Conservation (phyloP, 2,113 vertebrate species). For the Myiagra hebetior region DNA sequence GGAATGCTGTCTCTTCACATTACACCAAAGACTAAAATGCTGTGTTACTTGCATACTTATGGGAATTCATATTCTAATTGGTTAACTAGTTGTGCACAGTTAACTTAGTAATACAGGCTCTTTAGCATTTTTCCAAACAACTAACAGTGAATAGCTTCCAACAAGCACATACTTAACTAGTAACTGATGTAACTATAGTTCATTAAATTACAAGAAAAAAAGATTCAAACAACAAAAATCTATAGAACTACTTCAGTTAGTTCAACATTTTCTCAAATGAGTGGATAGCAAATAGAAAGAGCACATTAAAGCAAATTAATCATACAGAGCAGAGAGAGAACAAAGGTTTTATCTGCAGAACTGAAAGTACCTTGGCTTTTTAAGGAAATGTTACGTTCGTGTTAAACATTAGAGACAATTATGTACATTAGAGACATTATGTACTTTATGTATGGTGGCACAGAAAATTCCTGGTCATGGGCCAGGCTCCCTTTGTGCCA, state of each 20-base stretch:
- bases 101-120: not conserved
- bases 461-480: not conserved
- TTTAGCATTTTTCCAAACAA: not conserved
- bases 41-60: not conserved
- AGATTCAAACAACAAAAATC: not conserved
- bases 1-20: not conserved
- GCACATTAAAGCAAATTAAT: not conserved
- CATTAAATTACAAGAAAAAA: not conserved
- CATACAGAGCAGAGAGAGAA: not conserved
- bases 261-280: not conserved
- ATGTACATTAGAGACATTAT: not conserved
- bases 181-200: not conserved
- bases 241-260: not conserved
- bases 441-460: not conserved
- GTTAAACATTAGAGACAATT: not conserved
- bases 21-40: not conserved
- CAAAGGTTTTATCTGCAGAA: not conserved
- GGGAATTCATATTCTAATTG: not conserved
- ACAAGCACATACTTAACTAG: not conserved
- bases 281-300: not conserved
- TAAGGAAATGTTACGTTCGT: accelerated
- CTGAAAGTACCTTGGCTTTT: not conserved
- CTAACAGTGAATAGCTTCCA: not conserved
- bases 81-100: not conserved
- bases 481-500: not conserved